A percentile compares a stretch with the other conserved stretches of the same genome.
Conservation (phyloP, 2,797 vertebrate species). For the Tarsius wallacei region DNA sequence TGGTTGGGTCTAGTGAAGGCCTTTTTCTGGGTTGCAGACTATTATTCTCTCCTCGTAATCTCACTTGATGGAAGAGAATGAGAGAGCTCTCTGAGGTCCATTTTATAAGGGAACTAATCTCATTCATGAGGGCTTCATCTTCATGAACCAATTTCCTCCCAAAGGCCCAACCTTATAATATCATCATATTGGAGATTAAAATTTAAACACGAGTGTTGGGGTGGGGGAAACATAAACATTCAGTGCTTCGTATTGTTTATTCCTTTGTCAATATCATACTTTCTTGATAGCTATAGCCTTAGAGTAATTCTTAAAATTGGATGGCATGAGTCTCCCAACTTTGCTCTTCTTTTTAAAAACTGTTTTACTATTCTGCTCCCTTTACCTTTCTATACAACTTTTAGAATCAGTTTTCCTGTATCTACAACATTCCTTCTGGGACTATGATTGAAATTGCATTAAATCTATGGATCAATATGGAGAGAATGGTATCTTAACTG, state of each 20-base stretch:
- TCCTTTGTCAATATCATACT: background rate
- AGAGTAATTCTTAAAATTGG: background rate
- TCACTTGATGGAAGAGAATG: background rate
- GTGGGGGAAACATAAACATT: background rate
- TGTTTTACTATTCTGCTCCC: background rate
- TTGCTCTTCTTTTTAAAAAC: constrained; percentile 9
- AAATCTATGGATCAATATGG: background rate
- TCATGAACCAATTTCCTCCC: background rate
- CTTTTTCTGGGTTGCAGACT: background rate
- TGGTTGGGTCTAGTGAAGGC: background rate
- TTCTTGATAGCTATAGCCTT: background rate
- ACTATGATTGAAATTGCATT: background rate
- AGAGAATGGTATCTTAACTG: background rate
- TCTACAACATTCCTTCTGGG: background rate
- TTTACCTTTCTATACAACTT: background rate
- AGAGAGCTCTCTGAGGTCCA: background rate
- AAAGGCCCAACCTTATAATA: background rate
- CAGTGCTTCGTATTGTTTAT: background rate
- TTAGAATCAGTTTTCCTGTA: background rate
- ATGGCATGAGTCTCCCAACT: background rate
- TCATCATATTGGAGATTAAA: background rate
- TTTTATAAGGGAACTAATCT: background rate
- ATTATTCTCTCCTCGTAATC: background rate
- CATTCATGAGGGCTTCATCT: background rate
- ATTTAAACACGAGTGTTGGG: background rate